A percentile compares a stretch with the other conserved stretches of the same genome.
These are phyloP conservation scores for Leptinotarsa defecta DNA, from an alignment of 1,140 invertebrate genomes.

Conservation along the genomic window DNA sequence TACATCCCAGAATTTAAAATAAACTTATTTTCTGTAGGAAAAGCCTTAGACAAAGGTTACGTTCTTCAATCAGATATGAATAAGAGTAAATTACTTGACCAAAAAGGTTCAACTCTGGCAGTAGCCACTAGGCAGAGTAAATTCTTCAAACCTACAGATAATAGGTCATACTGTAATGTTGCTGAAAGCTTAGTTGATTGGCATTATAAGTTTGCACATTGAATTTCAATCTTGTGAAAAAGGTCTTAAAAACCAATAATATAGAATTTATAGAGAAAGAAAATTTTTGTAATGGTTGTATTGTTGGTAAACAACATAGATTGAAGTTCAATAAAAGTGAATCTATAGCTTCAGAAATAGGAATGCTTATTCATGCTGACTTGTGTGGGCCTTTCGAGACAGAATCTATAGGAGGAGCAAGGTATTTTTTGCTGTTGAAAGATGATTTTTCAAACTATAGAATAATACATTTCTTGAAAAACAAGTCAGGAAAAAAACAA, in stretches of 20 bases:
- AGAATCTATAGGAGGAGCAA: too few species aligned
- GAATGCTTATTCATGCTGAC: too few species aligned
- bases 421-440: constrained; percentile 45
- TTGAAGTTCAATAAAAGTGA: too few species aligned
- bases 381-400: too few species aligned
- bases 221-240: neutral
- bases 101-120: neutral
- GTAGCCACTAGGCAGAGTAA: neutral
- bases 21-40: constrained; percentile 7
- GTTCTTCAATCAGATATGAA: neutral
- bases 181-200: too few species aligned
- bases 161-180: too few species aligned
- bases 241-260: neutral
- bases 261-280: constrained; percentile 10
- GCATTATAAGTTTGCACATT: neutral
- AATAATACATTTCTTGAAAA: neutral
- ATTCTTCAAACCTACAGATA: neutral
- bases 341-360: too few species aligned
- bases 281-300: constrained; percentile 22
- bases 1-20: constrained; percentile 12
- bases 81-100: neutral
- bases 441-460: neutral
- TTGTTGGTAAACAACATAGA: constrained; percentile 20
- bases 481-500: neutral
- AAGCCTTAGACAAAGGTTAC: constrained; percentile 6